Conservation (phyloP, 2,113 vertebrate genomes). For the Cebus imitator region DNA sequence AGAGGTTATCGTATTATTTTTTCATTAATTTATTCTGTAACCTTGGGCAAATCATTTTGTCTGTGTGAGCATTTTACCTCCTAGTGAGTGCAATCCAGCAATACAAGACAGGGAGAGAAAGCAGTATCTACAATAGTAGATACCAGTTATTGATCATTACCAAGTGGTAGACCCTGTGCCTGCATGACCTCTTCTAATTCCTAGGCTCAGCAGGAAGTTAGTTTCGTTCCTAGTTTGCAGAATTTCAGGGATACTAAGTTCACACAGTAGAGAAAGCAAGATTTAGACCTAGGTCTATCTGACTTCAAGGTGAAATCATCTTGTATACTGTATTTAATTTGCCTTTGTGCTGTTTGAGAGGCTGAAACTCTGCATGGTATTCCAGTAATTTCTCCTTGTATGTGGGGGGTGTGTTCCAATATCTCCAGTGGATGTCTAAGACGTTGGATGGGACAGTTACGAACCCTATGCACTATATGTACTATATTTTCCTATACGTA, state of each 20-base stretch:
- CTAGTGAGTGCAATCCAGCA: not conserved
- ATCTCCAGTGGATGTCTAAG: not conserved
- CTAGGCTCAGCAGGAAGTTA: too few relatives aligned
- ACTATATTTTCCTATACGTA: not conserved
- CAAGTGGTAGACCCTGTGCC: not conserved
- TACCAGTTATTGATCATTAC: not conserved
- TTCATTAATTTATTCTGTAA: not conserved
- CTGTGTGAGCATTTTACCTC: not conserved
- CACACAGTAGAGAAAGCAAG: not conserved
- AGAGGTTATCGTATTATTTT: not conserved
- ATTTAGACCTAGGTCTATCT: not conserved
- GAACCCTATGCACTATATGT: not conserved
- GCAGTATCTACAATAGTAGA: not conserved
- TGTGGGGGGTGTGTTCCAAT: not conserved
- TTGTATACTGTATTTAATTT: not conserved
- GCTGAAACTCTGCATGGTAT: not conserved
- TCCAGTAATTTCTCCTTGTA: not conserved
- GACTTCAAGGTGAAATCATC: not conserved
- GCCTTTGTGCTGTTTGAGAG: not conserved
- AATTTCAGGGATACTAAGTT: not conserved
- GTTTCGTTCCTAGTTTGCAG: not conserved
- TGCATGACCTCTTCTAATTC: not conserved
- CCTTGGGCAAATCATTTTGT: not conserved
- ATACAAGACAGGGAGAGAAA: not conserved
- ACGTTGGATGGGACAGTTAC: not conserved